A percentile compares a stretch with the other conserved stretches of the same genome.
Conservation (phyloP, 2,113 vertebrate species). For the Poeciliopsis turrubarensis region DNA sequence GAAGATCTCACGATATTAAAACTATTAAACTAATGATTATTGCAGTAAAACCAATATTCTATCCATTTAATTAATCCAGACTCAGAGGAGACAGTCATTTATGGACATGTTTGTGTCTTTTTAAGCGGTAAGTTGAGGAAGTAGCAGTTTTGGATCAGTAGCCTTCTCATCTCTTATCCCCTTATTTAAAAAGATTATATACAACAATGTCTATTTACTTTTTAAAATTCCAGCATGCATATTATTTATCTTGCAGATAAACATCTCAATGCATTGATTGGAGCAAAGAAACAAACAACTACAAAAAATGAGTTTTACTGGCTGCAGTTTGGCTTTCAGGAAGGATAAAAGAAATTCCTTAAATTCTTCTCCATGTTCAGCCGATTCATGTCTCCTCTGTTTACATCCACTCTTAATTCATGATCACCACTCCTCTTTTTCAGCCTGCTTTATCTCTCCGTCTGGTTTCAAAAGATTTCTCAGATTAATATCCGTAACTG, state of each 20-base stretch:
- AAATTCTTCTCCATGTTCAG: constrained; percentile 23
- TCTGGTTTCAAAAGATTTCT: not conserved
- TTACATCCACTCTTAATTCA: constrained; percentile 19
- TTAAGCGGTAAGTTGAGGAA: not conserved
- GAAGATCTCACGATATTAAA: too few relatives aligned
- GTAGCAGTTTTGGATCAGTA: not conserved
- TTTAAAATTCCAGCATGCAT: not conserved
- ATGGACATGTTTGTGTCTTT: not conserved
- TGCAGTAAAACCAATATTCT: too few relatives aligned
- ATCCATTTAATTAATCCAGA: too few relatives aligned
- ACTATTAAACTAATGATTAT: too few relatives aligned
- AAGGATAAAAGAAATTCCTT: constrained; percentile 28
- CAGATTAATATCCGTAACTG: not conserved
- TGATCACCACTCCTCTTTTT: not conserved
- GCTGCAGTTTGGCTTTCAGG: not conserved
- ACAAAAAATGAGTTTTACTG: not conserved
- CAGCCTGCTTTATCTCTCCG: not conserved
- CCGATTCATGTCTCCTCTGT: constrained; percentile 3
- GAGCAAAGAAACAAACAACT: not conserved
- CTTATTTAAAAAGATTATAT: not conserved
- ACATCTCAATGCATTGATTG: too few relatives aligned
- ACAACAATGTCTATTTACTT: not conserved
- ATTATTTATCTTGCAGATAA: too few relatives aligned
- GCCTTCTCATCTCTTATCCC: not conserved
- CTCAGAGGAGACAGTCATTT: not conserved